phyloP scores from a whole-genome alignment of 2,113 vertebrate genomes.

The Mesoclemmys tuberculata region DNA sequence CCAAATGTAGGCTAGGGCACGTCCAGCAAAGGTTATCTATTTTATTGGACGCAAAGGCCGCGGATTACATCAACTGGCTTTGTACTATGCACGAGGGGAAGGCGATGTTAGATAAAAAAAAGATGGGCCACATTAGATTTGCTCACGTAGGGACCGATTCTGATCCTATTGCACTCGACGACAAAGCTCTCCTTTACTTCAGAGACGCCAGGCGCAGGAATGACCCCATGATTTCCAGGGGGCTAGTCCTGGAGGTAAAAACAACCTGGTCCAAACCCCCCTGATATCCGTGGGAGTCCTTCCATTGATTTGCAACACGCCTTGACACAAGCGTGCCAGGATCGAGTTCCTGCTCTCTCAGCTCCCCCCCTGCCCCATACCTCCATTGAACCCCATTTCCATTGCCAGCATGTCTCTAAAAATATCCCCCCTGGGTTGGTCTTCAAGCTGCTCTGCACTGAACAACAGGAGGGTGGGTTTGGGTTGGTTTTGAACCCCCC shows the following conservation, averaged over 20 bases:
- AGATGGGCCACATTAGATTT: not conserved
- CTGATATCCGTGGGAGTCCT: accelerated
- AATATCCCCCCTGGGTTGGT: not conserved
- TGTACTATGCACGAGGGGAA: not conserved
- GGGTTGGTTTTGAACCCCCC: slow-evolving; percentile 1
- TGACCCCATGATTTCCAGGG: not conserved
- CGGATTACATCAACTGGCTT: not conserved
- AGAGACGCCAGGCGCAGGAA: not conserved
- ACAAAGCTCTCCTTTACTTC: not conserved
- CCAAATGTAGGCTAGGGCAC: not conserved
- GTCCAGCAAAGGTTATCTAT: not conserved
- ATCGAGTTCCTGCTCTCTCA: not conserved
- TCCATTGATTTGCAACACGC: not conserved
- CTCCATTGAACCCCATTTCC: not conserved
- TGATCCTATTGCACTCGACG: not conserved
- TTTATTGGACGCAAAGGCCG: too few relatives aligned
- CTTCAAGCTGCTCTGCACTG: not conserved
- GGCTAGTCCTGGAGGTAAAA: not conserved
- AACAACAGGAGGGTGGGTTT: not conserved
- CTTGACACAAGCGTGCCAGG: not conserved
- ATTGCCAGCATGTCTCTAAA: slow-evolving; percentile 15
- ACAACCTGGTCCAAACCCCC: not conserved
- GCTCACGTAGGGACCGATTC: not conserved
- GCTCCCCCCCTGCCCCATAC: not conserved
- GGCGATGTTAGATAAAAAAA: not conserved